phyloP scores from a whole-genome alignment of 2,113 vertebrate genomes.

The Gambusia affinis region DNA sequence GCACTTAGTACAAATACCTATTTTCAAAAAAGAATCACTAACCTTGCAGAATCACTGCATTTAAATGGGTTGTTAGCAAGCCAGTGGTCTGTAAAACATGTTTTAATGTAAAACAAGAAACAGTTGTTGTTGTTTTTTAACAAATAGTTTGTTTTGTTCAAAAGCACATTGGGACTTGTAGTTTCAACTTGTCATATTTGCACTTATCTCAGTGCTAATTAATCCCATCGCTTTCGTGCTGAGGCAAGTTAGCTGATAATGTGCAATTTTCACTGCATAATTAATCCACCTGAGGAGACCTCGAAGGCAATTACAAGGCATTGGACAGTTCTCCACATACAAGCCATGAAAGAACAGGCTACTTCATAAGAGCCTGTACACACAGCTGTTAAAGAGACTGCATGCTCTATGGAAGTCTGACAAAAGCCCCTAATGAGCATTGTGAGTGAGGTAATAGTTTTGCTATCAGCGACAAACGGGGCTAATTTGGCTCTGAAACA shows the following conservation, averaged over 20 bases:
- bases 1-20: conserved; percentile 39
- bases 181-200: conserved; percentile 51
- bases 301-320: conserved; percentile 58
- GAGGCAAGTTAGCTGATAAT: conserved; percentile 59
- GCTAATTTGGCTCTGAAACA: conserved; percentile 63
- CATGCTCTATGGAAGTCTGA: conserved; percentile 47
- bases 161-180: conserved; percentile 29
- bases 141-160: conserved; percentile 29
- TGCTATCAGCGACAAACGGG: conserved; percentile 67
- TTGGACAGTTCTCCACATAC: conserved; percentile 44
- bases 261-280: conserved; percentile 60
- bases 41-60: conserved; percentile 27
- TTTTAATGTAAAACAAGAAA: conserved; percentile 16
- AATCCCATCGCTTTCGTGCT: conserved; percentile 43
- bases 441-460: conserved; percentile 62
- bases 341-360: conserved; percentile 44
- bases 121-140: conserved; percentile 8
- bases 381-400: conserved; percentile 36
- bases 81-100: conserved; percentile 12
- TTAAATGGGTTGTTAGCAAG: conserved; percentile 17
- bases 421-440: conserved; percentile 50
- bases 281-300: conserved; percentile 60
- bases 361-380: conserved; percentile 55
- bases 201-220: conserved; percentile 46
- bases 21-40: conserved; percentile 26